phyloP scores from a whole-genome alignment of 2,113 vertebrate genomes.

The Cyanoramphus novaezelandiae region DNA sequence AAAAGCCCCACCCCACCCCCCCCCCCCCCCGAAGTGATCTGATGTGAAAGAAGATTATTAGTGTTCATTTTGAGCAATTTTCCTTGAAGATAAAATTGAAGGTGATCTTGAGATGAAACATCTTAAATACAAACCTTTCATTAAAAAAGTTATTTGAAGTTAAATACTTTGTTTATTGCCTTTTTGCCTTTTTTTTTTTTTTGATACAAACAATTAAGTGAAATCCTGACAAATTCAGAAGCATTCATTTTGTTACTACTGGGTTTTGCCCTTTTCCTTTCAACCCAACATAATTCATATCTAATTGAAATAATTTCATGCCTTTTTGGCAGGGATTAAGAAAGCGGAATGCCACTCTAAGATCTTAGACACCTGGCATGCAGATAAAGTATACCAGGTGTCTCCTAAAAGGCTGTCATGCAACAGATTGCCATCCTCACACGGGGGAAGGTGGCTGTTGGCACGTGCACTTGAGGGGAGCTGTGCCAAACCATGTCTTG shows the following conservation, averaged over 20 bases:
- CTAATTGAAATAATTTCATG: not conserved
- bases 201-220: not conserved
- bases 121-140: not conserved
- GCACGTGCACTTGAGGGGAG: not conserved
- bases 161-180: not conserved
- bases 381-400: not conserved
- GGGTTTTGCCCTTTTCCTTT: not conserved
- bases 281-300: not conserved
- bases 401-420: not conserved
- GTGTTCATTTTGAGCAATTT: not conserved
- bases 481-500: not conserved
- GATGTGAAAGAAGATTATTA: not conserved
- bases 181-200: not conserved
- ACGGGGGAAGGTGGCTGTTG: not conserved
- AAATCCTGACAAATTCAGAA: not conserved
- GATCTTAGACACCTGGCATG: not conserved
- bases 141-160: not conserved
- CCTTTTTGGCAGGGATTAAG: not conserved
- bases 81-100: not conserved
- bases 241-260: not conserved
- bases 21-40: not conserved
- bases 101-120: not conserved
- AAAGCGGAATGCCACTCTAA: fast-evolving
- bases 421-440: not conserved
- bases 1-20: too few species aligned